Evolutionary conservation across 1,140 invertebrate genomes (phyloP).

Genomic region (Brachionus plicatilis): DNA sequence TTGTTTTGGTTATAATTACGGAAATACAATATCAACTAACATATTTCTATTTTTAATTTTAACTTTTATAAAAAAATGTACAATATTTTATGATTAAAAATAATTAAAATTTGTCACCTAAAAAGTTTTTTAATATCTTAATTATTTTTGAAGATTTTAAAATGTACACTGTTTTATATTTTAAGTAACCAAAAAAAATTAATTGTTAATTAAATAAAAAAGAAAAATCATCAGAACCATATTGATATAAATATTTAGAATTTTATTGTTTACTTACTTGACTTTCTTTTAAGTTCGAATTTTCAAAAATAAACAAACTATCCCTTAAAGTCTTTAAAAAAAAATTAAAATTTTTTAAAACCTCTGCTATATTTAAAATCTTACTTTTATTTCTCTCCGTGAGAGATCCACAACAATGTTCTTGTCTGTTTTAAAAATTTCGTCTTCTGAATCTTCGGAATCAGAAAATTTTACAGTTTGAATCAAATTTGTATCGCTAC

Average conservation of each 20-base stretch:
- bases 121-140: no score
- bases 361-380: neutral
- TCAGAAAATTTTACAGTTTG: slow-evolving; percentile 28
- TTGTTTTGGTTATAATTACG: no score
- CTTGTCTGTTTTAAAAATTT: neutral
- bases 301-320: neutral
- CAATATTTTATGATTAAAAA: no score
- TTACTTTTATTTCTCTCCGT: neutral
- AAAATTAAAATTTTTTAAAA: neutral
- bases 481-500: neutral
- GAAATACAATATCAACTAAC: no score
- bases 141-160: no score
- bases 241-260: no score
- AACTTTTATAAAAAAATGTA: no score
- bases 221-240: neutral
- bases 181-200: no score
- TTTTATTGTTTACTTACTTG: neutral
- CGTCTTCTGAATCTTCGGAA: neutral
- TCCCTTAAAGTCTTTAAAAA: neutral
- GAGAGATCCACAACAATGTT: neutral
- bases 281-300: neutral
- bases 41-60: no score
- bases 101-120: no score
- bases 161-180: no score
- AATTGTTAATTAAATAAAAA: no score